Conservation (phyloP, 1,140 invertebrate species). For the Yoshiicerus persimilis region DNA sequence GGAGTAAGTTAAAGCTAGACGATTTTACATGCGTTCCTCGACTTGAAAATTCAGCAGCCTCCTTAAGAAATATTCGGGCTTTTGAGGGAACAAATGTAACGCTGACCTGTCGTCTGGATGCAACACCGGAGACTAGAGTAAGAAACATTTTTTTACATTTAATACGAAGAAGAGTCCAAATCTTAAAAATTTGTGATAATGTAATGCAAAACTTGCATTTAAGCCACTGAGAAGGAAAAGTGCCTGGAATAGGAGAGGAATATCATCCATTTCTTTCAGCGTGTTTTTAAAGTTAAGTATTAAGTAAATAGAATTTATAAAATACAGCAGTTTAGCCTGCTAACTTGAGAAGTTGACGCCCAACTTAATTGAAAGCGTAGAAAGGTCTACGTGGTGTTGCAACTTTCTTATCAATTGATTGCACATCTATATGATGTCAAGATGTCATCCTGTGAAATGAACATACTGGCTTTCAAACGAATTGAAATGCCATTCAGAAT, state of each 20-base stretch:
- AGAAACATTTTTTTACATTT: slow-evolving; percentile 36
- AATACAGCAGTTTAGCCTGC: too few relatives aligned
- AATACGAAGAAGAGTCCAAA: too few relatives aligned
- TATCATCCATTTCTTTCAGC: too few relatives aligned
- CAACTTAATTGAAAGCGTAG: neutral
- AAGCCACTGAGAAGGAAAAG: too few relatives aligned
- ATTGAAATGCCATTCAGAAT: neutral
- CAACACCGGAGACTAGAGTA: slow-evolving; percentile 67
- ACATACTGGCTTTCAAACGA: neutral
- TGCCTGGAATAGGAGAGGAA: too few relatives aligned
- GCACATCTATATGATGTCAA: neutral
- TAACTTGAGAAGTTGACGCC: neutral
- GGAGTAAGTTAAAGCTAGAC: slow-evolving; percentile 73
- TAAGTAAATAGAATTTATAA: too few relatives aligned
- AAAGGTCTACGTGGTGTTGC: neutral
- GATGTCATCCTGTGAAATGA: neutral
- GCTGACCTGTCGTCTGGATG: slow-evolving; percentile 69
- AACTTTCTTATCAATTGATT: neutral
- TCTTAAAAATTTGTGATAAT: too few relatives aligned
- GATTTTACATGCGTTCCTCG: slow-evolving; percentile 75
- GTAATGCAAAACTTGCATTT: too few relatives aligned
- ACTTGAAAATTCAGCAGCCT: slow-evolving; percentile 47
- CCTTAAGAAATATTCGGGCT: slow-evolving; percentile 32
- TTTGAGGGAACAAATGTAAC: slow-evolving; percentile 72
- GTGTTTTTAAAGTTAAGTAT: too few relatives aligned